A percentile compares a stretch with the other conserved stretches of the same genome.
phyloP scores from a whole-genome alignment of 1,140 invertebrate species.

The Zaprionus tsacasi region DNA sequence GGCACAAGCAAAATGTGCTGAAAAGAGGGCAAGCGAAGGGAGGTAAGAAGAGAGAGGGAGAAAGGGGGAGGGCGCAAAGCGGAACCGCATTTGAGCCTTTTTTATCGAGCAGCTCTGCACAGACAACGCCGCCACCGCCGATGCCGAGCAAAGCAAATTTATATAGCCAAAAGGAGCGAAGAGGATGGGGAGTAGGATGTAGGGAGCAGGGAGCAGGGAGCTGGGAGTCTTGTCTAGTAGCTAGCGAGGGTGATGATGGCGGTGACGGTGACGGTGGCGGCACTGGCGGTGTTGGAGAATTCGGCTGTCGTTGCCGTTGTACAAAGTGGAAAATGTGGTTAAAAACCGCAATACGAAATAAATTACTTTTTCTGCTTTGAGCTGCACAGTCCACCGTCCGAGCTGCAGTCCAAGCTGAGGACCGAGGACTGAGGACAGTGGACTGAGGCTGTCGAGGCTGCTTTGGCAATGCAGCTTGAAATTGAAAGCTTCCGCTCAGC shows the following conservation, averaged over 20 bases:
- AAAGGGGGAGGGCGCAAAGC: conserved; percentile 35
- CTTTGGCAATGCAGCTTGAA: conserved; percentile 75
- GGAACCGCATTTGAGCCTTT: conserved; percentile 79
- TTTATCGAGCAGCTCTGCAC: conserved; percentile 71
- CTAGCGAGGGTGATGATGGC: conserved; percentile 7
- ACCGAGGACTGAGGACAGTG: not conserved
- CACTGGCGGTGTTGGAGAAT: conserved; percentile 45
- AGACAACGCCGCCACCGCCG: conserved; percentile 49
- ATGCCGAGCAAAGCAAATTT: conserved; percentile 45
- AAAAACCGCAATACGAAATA: conserved; percentile 83
- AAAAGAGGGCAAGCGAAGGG: conserved; percentile 48
- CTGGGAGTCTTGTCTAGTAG: conserved; percentile 47
- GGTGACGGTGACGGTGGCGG: not conserved
- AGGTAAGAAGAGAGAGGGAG: conserved; percentile 44
- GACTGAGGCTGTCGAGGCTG: conserved; percentile 29
- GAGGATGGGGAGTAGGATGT: not conserved
- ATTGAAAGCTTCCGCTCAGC: conserved; percentile 73
- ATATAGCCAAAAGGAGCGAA: conserved; percentile 36
- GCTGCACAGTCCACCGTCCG: conserved; percentile 60
- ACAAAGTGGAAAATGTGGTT: conserved; percentile 83
- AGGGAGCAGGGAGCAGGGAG: conserved; percentile 24
- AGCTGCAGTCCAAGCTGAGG: conserved; percentile 12
- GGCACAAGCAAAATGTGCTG: conserved; percentile 38
- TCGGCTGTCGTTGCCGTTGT: conserved; percentile 78
- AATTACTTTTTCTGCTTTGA: conserved; percentile 83